Conservation (phyloP, 2,888 invertebrate species). For the Drosophila paracracens region DNA sequence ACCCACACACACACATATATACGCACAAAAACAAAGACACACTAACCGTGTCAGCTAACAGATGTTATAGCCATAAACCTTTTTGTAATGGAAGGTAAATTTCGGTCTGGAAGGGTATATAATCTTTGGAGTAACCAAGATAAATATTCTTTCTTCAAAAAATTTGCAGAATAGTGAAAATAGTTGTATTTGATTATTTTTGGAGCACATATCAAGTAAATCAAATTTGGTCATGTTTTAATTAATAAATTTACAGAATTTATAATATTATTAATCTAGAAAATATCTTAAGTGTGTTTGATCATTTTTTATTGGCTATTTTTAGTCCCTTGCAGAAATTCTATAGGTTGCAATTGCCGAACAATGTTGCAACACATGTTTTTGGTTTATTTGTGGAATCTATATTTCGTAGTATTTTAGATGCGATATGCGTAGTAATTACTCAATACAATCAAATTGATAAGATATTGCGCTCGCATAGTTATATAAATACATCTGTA, state of each 20-base stretch:
- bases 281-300: not conserved
- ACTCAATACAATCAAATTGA: constrained; percentile 56
- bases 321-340: not conserved
- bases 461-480: constrained; percentile 26
- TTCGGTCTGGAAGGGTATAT: not conserved
- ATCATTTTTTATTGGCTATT: not conserved
- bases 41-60: not conserved
- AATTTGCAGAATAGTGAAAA: not conserved
- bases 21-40: not conserved
- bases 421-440: constrained; percentile 18
- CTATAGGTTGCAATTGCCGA: constrained; percentile 1
- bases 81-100: not conserved
- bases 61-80: not conserved
- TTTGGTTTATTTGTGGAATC: constrained; percentile 20
- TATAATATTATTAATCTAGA: not conserved
- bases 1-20: constrained; percentile 8
- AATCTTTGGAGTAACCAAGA: not conserved
- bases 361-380: constrained; percentile 21
- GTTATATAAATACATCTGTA: constrained; percentile 8
- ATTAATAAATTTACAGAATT: not conserved
- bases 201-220: not conserved
- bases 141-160: not conserved
- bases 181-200: not conserved
- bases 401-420: constrained; percentile 28
- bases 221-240: not conserved